These are phyloP conservation scores for Arbacia lixula DNA, from an alignment of 53 echinoderm and acorn worm species.

Conservation along the genomic window DNA sequence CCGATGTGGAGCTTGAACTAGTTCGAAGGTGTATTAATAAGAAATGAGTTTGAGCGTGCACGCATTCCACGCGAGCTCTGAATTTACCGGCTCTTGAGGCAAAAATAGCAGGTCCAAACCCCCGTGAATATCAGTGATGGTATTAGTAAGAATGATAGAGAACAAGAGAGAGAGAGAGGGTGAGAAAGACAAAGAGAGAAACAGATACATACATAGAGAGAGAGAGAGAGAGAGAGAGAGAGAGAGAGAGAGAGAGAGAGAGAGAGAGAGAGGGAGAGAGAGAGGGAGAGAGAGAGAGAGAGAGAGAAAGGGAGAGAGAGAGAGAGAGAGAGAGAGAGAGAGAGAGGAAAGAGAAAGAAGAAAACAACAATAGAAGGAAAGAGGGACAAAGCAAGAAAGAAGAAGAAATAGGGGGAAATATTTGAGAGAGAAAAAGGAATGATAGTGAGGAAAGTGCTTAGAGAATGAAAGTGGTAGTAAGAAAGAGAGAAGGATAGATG, in stretches of 20 bases:
- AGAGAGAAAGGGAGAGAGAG: neutral
- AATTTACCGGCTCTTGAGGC: too few relatives aligned
- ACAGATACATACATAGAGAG: neutral
- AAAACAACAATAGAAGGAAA: neutral
- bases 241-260: neutral
- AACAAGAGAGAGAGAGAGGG: slow-evolving; percentile 6
- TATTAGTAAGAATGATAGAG: too few relatives aligned
- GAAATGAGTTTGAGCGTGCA: too few relatives aligned
- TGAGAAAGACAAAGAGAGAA: neutral
- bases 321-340: neutral
- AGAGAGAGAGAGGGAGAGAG: neutral
- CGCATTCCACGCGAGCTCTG: too few relatives aligned
- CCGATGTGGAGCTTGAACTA: too few relatives aligned
- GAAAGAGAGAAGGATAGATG: neutral
- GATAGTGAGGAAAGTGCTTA: too few relatives aligned
- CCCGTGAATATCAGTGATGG: too few relatives aligned
- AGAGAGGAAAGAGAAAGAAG: neutral
- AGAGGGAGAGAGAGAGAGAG: neutral
- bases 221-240: neutral
- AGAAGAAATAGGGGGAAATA: neutral
- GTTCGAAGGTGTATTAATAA: too few relatives aligned
- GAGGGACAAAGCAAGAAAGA: neutral
- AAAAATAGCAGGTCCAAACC: too few relatives aligned
- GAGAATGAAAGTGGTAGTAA: neutral
- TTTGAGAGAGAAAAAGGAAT: neutral